Evolutionary conservation across 2,797 vertebrate species (phyloP).

Genomic region (Clarias platycephalus): DNA sequence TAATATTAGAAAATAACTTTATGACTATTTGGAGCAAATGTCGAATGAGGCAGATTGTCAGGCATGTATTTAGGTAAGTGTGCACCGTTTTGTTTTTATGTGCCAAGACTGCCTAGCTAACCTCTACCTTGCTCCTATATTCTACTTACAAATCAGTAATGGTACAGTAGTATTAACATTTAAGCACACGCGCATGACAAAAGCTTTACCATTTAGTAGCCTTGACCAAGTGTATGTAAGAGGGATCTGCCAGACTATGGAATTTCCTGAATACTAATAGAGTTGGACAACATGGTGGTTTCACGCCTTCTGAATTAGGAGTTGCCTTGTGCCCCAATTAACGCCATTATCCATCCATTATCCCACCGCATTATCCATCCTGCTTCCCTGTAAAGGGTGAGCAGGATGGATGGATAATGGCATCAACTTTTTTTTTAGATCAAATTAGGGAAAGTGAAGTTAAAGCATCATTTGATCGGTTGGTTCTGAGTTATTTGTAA

Average conservation of each 20-base stretch:
- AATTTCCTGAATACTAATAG: not conserved
- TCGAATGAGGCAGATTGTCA: slow-evolving; percentile 25
- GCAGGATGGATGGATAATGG: too few species aligned
- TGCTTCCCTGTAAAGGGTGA: too few species aligned
- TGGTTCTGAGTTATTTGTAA: not conserved
- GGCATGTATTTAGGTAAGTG: not conserved
- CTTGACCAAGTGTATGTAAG: not conserved
- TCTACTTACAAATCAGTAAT: not conserved
- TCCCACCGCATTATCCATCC: too few species aligned
- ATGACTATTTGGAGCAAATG: not conserved
- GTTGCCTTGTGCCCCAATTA: too few species aligned
- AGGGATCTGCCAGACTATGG: not conserved
- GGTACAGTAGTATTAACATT: not conserved
- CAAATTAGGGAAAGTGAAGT: not conserved
- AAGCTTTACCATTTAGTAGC: not conserved
- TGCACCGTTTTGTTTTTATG: not conserved
- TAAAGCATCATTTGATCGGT: not conserved
- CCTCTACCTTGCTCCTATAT: not conserved
- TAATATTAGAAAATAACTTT: not conserved
- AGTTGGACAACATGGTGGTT: too few species aligned
- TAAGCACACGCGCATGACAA: too few species aligned
- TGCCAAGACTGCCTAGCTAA: not conserved
- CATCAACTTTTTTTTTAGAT: too few species aligned
- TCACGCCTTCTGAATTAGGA: too few species aligned
- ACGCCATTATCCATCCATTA: too few species aligned